phyloP scores from a whole-genome alignment of 35 echinoderm and acorn worm genomes.

The Apostichopus japonicus region DNA sequence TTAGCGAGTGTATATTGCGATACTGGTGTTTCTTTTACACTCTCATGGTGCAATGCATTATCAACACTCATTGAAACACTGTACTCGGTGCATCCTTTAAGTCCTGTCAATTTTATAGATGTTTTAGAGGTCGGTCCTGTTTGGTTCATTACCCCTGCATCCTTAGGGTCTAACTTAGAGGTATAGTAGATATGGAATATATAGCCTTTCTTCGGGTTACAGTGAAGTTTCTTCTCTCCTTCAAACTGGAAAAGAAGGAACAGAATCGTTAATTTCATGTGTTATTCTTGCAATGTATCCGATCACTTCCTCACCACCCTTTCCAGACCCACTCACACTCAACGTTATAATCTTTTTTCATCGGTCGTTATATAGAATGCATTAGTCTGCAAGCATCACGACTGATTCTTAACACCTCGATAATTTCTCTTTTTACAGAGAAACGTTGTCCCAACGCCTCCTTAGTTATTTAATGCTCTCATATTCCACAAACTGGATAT shows the following conservation, averaged over 20 bases:
- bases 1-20: not conserved
- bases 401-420: no score
- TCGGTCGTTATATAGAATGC: no score
- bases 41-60: slow-evolving; percentile 8
- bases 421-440: no score
- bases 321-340: no score
- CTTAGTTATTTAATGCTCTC: no score
- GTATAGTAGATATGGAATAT: not conserved
- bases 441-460: no score
- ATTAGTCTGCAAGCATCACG: no score
- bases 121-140: not conserved
- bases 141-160: not conserved
- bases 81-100: not conserved
- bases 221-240: slow-evolving; percentile 7
- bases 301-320: no score
- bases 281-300: no score
- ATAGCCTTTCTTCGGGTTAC: slow-evolving; percentile 38
- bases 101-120: not conserved
- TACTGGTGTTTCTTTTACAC: not conserved
- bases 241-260: slow-evolving; percentile 12
- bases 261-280: not conserved
- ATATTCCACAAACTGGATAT: no score
- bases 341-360: no score
- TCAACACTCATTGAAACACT: slow-evolving; percentile 16
- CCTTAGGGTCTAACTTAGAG: not conserved